Conservation (phyloP, 2,888 invertebrate genomes). For the Pseudanteris insignis region DNA sequence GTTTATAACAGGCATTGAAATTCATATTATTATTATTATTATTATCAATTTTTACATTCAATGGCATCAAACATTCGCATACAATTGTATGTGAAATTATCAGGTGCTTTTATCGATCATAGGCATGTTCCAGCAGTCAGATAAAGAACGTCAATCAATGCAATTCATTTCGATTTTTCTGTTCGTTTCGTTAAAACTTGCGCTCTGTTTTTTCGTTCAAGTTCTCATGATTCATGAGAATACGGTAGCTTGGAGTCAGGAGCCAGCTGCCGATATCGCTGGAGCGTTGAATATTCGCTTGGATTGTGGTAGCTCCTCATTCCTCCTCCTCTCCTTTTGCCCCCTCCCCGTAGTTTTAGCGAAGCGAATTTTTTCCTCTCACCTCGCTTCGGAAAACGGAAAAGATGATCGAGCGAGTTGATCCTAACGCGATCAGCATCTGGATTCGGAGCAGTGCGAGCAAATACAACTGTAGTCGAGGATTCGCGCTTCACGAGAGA, state of each 20-base stretch:
- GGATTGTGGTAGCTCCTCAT: conserved; percentile 44
- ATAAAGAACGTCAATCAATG: conserved; percentile 6
- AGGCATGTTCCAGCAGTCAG: not conserved
- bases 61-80: no score
- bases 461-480: conserved; percentile 29
- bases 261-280: conserved; percentile 41
- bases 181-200: conserved; percentile 27
- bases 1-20: no score
- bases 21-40: no score
- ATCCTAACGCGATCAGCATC: conserved; percentile 49
- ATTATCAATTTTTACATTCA: no score
- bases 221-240: conserved; percentile 48
- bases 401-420: conserved; percentile 19
- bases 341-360: conserved; percentile 21
- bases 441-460: conserved; percentile 39
- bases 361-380: conserved; percentile 23
- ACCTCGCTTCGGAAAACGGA: conserved; percentile 14
- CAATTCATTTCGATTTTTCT: conserved; percentile 36
- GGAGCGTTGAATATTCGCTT: conserved; percentile 30
- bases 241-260: conserved; percentile 15
- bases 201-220: conserved; percentile 6
- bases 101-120: no score
- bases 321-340: conserved; percentile 22
- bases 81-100: no score
- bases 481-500: conserved; percentile 27